phyloP scores from a whole-genome alignment of 2,113 vertebrate species.

The Anarhynchus alexandrinus region DNA sequence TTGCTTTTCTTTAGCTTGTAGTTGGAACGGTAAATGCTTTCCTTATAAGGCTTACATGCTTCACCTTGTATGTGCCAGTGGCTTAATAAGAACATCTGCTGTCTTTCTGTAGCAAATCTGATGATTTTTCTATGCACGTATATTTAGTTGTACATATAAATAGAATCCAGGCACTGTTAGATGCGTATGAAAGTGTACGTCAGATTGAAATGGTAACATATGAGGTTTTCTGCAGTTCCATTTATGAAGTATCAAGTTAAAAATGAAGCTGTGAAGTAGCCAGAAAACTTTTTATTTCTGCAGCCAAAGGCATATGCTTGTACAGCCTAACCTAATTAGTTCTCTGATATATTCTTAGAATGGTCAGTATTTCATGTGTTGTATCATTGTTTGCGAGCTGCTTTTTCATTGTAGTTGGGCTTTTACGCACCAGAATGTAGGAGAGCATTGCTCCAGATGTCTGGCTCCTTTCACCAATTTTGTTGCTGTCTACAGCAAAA shows the following conservation, averaged over 20 bases:
- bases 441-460: conserved; percentile 63
- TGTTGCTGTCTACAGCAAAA: conserved; percentile 70
- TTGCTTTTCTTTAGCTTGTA: conserved; percentile 38
- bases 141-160: conserved; percentile 59
- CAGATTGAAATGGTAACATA: conserved; percentile 49
- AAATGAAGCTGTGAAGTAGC: conserved; percentile 30
- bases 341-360: conserved; percentile 34
- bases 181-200: conserved; percentile 32
- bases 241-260: conserved; percentile 31
- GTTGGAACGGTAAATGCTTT: conserved; percentile 20
- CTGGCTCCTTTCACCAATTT: conserved; percentile 53
- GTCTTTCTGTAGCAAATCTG: conserved; percentile 42
- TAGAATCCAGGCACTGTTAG: conserved; percentile 43
- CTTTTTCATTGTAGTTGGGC: conserved; percentile 33
- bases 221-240: conserved; percentile 50
- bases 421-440: not conserved
- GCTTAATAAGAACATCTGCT: conserved; percentile 72
- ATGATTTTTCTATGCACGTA: conserved; percentile 53
- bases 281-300: conserved; percentile 4
- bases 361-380: not conserved
- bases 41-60: conserved; percentile 54
- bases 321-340: conserved; percentile 36
- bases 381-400: not conserved
- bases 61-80: conserved; percentile 57
- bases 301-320: conserved; percentile 11